Evolutionary conservation across 2,797 vertebrate species (phyloP).

Genomic region (Masticophis lateralis): DNA sequence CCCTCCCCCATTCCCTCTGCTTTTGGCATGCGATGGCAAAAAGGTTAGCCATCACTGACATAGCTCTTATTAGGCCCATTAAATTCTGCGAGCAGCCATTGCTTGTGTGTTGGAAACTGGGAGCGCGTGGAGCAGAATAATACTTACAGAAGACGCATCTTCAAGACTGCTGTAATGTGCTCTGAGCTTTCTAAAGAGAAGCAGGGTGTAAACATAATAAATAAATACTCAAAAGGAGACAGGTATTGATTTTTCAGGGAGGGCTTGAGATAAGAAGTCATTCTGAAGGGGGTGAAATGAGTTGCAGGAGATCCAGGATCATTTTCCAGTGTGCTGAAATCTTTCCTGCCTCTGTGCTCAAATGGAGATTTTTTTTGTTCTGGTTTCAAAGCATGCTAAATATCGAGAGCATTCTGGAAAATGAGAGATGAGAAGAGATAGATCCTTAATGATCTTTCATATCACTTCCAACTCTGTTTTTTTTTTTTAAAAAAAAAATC

Average conservation of each 20-base stretch:
- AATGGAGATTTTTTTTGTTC: neutral
- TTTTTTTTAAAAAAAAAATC: neutral
- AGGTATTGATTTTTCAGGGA: constrained; percentile 32
- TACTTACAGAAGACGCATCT: neutral
- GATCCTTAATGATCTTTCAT: neutral
- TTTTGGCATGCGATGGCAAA: too few species aligned
- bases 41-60: too few species aligned
- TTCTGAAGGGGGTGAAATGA: neutral
- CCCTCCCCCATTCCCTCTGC: too few species aligned
- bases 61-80: too few species aligned
- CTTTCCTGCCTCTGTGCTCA: neutral
- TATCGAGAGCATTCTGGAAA: neutral
- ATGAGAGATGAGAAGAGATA: neutral
- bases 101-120: neutral
- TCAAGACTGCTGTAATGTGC: neutral
- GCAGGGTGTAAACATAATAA: neutral
- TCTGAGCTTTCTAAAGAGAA: neutral
- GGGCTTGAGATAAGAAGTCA: constrained; percentile 9
- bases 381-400: neutral
- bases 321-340: neutral
- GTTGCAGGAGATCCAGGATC: neutral
- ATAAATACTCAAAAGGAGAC: constrained; percentile 16
- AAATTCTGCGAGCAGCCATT: neutral
- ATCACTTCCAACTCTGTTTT: neutral
- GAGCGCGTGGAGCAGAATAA: neutral